phyloP scores from a whole-genome alignment of 1,140 invertebrate species.

The Cydia pomonella region DNA sequence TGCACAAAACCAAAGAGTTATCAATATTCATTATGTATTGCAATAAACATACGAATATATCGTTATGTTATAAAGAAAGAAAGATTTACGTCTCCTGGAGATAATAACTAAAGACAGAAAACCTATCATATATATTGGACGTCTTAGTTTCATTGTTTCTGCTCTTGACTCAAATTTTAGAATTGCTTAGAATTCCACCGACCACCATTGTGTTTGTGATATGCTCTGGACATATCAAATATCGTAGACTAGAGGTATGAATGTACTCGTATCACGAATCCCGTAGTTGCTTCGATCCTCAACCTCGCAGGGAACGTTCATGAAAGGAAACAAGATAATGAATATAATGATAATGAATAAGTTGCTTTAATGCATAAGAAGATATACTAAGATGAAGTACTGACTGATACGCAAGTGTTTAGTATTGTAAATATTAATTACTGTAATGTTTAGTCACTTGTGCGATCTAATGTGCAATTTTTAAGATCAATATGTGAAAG shows the following conservation, averaged over 20 bases:
- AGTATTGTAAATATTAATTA: constrained; percentile 72
- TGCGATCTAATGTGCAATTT: constrained; percentile 56
- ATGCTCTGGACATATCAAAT: constrained; percentile 35
- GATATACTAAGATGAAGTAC: constrained; percentile 51
- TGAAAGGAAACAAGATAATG: constrained; percentile 15
- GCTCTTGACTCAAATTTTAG: neutral
- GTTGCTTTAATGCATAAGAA: constrained; percentile 39
- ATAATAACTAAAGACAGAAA: neutral
- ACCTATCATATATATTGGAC: neutral
- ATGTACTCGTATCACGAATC: constrained; percentile 23
- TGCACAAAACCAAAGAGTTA: too few species aligned
- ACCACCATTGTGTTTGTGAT: constrained; percentile 26
- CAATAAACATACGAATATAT: too few species aligned
- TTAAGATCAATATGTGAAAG: constrained; percentile 43
- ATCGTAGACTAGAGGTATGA: constrained; percentile 35
- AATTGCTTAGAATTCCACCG: neutral
- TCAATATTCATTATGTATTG: too few species aligned
- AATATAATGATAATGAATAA: constrained; percentile 38
- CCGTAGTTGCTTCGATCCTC: constrained; percentile 38
- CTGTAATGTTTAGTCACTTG: constrained; percentile 63
- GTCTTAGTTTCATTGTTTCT: neutral
- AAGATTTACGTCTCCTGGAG: too few species aligned
- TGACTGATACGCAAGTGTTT: constrained; percentile 74
- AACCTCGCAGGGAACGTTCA: constrained; percentile 34
- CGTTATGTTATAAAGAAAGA: too few species aligned